Evolutionary conservation across 2,888 invertebrate genomes (phyloP), one percentile per base, ranked within the genome.

Genomic region (Drosophila differens): DNA sequence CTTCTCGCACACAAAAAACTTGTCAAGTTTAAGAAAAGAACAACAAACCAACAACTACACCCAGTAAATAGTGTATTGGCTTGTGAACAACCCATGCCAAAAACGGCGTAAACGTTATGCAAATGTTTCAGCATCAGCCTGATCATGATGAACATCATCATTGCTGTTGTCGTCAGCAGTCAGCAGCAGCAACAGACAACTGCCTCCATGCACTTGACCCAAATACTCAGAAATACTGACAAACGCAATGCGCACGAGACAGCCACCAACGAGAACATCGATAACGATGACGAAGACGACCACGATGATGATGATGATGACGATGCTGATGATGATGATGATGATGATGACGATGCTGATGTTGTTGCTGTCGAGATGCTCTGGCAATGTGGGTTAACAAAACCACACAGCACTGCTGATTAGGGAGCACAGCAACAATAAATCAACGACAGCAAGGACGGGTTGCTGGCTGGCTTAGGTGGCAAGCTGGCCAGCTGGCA

Each of bases 371-470:
- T 59, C 59, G 54, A 55, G 61, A 39, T 30, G 49, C 54, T 37
- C 10, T 41, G 90, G 91, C 91, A 85, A 85, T 86, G 90, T 85
- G 90, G 91, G 91, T 91, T 89, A 85, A 84, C 91, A 89, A 84
- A 76, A 76, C 74, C 91, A 83, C 75, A 69, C 76, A 69, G 62
- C 66, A 63, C 63, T 66, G 58, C 57, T 67, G 61, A 55, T 12
- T 19, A 19, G 58, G 62, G 32, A 37, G 41, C 52, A 37, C 22
- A 62, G 44, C 81, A 66, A 32, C 53, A 76, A 81, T 84, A 84
- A 81, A 81, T 81, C 81, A 81, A 65, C 70, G 47, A 41, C 19
- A 25, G 19, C 44, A 6, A 19, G n/a, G 39, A 28, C 39, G 47
- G 35, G 28, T 28, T 14, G 39, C n/a, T 14, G 37, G 10, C 55